Evolutionary conservation across 2,797 vertebrate genomes (phyloP), one percentile per base, ranked within the genome.

Genomic region (Sebastes diaconus): DNA sequence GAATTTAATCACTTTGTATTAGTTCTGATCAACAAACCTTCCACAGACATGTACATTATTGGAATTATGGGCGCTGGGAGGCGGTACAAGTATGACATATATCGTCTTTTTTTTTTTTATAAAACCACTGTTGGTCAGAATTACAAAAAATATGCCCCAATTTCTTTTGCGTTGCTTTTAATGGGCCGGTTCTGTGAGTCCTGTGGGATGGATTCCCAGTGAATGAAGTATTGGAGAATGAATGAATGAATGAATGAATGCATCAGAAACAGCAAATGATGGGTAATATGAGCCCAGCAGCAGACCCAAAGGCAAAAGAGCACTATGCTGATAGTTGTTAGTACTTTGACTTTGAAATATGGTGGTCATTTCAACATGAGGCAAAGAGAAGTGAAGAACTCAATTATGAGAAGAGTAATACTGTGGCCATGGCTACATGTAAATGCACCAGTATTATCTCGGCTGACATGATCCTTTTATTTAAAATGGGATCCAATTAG

Each of bases 311-410:
- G 36, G 55, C 5, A 54, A 16, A 54, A 27, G 58, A 60, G 55
- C 16, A n/a, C 7, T 25, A n/a, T 42, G 20, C 29, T 64, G 32
- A 60, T 14, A n/a, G 8, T 24, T 42, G 27, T 63, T 55, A 58
- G 63, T 54, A 46, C 54, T 66, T 70, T 74, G 71, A 46, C 42
- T 65, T 70, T 74, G 71, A 78, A 75, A 39, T 74, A 54, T 54
- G 59, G 16, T 42, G 25, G 20, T 55, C 39, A 50, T 52, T 65
- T 77, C 32, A 63, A n/a, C 13, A 67, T 6, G 8, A 67, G 32
- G 22, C 27, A 39, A 39, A 39, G 36, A 24, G 39, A 73, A 42
- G 13, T 24, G 18, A 61, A 24, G 22, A 58, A 39, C 39, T 72
- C 18, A 42, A 12, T 69, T 63, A 64, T 34, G 12, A 22, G 57